A percentile compares a stretch with the other conserved stretches of the same genome.
phyloP scores from a whole-genome alignment of 2,113 vertebrate species.

The Oreotrochilus melanogaster region DNA sequence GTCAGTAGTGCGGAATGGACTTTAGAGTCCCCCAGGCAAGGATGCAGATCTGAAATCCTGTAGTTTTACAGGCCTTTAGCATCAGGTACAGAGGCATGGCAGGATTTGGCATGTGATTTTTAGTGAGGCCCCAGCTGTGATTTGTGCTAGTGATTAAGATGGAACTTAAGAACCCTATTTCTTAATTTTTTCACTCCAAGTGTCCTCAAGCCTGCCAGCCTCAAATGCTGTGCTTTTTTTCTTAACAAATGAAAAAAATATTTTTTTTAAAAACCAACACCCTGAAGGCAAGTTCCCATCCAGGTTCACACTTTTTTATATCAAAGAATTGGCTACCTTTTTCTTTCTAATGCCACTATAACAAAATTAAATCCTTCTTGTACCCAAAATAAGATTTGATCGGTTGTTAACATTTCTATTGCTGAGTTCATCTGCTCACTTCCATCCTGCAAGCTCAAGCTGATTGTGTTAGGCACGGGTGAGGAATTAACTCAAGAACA shows the following conservation, averaged over 20 bases:
- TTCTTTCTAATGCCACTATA: neutral
- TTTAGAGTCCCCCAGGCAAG: neutral
- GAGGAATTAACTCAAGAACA: neutral
- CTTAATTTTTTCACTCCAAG: neutral
- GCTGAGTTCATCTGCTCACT: neutral
- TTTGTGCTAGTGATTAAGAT: neutral
- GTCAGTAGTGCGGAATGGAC: neutral
- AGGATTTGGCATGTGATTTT: neutral
- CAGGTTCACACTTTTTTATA: accelerated
- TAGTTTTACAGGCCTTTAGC: neutral
- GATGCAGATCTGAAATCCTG: neutral
- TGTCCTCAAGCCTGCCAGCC: neutral
- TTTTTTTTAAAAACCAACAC: neutral
- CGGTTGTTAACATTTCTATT: neutral
- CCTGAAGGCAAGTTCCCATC: neutral
- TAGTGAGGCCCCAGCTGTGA: neutral
- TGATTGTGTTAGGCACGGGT: neutral
- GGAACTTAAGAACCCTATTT: neutral
- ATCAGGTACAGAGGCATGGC: neutral
- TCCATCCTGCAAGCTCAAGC: neutral
- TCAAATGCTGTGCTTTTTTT: neutral
- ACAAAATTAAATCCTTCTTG: neutral
- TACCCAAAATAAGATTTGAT: neutral
- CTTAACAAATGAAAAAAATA: neutral
- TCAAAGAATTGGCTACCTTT: neutral